Conservation (phyloP, 2,797 vertebrate species). For the Sebastes diaconus region DNA sequence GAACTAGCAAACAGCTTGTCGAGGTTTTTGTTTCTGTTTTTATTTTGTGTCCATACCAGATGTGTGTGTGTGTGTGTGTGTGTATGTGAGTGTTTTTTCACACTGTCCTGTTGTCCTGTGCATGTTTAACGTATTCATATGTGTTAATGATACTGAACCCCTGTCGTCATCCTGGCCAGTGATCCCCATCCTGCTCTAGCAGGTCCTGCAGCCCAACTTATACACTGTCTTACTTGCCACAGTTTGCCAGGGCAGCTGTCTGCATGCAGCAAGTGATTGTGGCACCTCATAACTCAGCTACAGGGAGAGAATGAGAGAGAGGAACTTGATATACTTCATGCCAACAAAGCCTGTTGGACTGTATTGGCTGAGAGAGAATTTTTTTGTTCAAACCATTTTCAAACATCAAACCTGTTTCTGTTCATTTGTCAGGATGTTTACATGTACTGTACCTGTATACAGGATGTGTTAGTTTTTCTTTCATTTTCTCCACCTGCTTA, state of each 20-base stretch:
- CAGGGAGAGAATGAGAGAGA: slow-evolving; percentile 14
- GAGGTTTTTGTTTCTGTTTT: slow-evolving; percentile 18
- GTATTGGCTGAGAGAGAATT: background rate
- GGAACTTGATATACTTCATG: slow-evolving; percentile 13
- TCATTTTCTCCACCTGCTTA: background rate
- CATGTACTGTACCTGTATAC: too few relatives aligned
- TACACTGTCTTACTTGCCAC: slow-evolving; percentile 50
- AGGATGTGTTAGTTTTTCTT: background rate
- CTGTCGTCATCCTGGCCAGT: background rate
- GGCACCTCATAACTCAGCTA: slow-evolving; percentile 63
- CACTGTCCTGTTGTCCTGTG: too few relatives aligned
- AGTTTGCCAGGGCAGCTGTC: slow-evolving; percentile 74
- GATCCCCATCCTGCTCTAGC: slow-evolving; percentile 11
- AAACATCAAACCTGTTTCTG: background rate
- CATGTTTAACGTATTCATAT: background rate
- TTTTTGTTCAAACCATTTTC: background rate
- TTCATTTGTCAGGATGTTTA: background rate
- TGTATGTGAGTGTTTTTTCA: too few relatives aligned
- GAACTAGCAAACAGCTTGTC: slow-evolving; percentile 9
- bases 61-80: background rate
- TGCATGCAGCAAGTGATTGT: slow-evolving; percentile 60
- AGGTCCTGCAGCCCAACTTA: slow-evolving; percentile 6
- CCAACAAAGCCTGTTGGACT: background rate
- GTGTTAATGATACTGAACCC: background rate
- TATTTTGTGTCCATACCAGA: background rate